Evolutionary conservation across 1,140 invertebrate species (phyloP).

Genomic region (Apis laboriosa): DNA sequence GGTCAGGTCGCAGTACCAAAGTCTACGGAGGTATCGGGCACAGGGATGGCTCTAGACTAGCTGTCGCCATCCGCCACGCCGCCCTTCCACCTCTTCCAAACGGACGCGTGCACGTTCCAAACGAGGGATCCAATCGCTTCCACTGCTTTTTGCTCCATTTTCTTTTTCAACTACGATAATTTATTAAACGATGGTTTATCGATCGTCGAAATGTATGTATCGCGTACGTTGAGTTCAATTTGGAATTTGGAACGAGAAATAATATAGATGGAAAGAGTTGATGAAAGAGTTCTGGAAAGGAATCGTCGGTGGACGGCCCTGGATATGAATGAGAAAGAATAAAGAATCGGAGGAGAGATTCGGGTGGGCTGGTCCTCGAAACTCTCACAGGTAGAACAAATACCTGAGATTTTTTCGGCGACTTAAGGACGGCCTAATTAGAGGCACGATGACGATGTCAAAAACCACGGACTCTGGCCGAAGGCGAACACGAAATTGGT

Average conservation of each 20-base stretch:
- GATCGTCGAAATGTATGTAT: too few relatives aligned
- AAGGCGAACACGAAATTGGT: constrained; percentile 62
- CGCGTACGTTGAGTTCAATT: too few relatives aligned
- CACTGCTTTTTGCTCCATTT: too few relatives aligned
- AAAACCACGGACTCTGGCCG: constrained; percentile 64
- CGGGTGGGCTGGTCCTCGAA: constrained; percentile 21
- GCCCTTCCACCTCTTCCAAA: not conserved
- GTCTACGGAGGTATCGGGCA: constrained; percentile 35
- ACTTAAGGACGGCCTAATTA: constrained; percentile 70
- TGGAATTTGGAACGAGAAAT: not conserved
- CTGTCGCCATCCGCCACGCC: constrained; percentile 54
- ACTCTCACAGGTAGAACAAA: constrained; percentile 68
- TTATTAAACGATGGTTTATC: too few relatives aligned
- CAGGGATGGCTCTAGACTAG: constrained; percentile 58
- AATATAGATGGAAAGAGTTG: constrained; percentile 18
- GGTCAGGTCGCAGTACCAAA: constrained; percentile 63
- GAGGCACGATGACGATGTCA: constrained; percentile 70
- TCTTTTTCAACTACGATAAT: too few relatives aligned
- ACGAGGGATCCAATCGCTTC: not conserved
- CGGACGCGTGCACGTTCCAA: constrained; percentile 18
- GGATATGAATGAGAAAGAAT: constrained; percentile 37
- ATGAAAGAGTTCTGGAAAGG: constrained; percentile 21
- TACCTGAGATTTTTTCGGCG: constrained; percentile 68
- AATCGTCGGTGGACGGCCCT: constrained; percentile 5
- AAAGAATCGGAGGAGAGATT: constrained; percentile 32